phyloP scores from a whole-genome alignment of 2,888 invertebrate species.

The Cheilosia vernalis region DNA sequence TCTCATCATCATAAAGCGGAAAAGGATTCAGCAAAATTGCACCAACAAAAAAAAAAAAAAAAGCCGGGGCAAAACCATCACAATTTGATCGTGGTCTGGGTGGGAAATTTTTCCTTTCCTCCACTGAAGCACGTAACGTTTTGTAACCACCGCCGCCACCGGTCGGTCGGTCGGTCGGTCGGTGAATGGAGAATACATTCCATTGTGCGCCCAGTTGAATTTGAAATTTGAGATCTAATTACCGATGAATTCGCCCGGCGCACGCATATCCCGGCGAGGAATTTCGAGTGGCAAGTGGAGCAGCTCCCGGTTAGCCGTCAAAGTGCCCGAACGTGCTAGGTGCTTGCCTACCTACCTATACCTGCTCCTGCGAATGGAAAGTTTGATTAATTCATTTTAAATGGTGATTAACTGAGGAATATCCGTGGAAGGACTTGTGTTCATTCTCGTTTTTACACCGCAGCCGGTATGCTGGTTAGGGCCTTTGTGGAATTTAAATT shows the following conservation, averaged over 20 bases:
- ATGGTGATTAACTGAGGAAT: conserved; percentile 31
- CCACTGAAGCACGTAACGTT: conserved; percentile 15
- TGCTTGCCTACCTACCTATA: not conserved
- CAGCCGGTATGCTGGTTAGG: not conserved
- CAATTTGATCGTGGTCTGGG: not conserved
- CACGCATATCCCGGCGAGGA: conserved; percentile 16
- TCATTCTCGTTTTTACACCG: not conserved
- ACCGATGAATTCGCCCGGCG: conserved; percentile 55
- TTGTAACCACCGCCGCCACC: conserved; percentile 39
- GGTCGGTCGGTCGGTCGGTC: conserved; percentile 7
- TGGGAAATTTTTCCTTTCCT: not conserved
- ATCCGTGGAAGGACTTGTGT: conserved; percentile 1
- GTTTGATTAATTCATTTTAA: conserved; percentile 50
- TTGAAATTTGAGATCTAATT: conserved; percentile 61
- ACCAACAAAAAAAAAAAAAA: not conserved
- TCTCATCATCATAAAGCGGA: conserved; percentile 9
- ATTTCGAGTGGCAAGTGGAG: conserved; percentile 15
- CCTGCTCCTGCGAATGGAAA: conserved; percentile 15
- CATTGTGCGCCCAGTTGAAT: conserved; percentile 47
- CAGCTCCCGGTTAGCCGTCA: not conserved
- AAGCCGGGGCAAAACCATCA: not conserved
- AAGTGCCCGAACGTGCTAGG: conserved; percentile 17
- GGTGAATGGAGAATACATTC: conserved; percentile 26
- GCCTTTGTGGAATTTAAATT: conserved; percentile 15
- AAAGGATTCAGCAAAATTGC: conserved; percentile 16